phyloP scores from a whole-genome alignment of 30 jellyfish, hydroid and myxozoan genomes.

The Hydra vulgaris region DNA sequence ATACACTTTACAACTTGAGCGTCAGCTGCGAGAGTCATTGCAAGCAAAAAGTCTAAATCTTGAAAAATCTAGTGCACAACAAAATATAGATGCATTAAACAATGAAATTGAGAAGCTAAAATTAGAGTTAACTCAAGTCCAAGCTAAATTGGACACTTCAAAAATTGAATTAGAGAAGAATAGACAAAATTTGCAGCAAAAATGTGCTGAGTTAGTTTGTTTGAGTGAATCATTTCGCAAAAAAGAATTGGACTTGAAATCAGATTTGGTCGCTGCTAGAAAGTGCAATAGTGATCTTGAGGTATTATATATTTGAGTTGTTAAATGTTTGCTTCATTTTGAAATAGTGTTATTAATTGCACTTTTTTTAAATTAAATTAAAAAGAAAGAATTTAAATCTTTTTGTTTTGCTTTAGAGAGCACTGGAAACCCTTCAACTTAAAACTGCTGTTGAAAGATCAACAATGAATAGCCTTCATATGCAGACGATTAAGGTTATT shows the following conservation, averaged over 20 bases:
- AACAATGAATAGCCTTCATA: conserved; percentile 80
- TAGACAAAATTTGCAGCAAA: conserved; percentile 65
- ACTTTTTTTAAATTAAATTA: no score
- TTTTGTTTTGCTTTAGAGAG: conserved; percentile 47
- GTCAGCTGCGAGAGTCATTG: conserved; percentile 75
- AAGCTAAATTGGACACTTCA: conserved; percentile 56
- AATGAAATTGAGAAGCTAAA: conserved; percentile 71
- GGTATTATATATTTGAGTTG: no score
- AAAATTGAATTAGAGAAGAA: conserved; percentile 55
- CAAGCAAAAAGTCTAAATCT: conserved; percentile 55
- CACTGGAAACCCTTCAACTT: conserved; percentile 63
- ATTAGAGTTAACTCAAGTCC: conserved; percentile 63
- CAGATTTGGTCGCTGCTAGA: conserved; percentile 71
- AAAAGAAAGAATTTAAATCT: no score
- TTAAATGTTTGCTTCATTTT: no score
- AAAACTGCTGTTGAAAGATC: conserved; percentile 95
- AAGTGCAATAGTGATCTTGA: conserved; percentile 69
- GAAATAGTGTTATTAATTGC: neutral
- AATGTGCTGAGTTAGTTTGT: conserved; percentile 60
- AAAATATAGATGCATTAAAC: conserved; percentile 72
- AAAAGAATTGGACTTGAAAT: conserved; percentile 64
- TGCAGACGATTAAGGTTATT: conserved; percentile 93
- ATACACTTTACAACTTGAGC: conserved; percentile 77
- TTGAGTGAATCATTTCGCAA: conserved; percentile 61
- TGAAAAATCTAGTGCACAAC: conserved; percentile 80